Conservation (phyloP, 2,113 vertebrate genomes). For the Alligator sinensis region DNA sequence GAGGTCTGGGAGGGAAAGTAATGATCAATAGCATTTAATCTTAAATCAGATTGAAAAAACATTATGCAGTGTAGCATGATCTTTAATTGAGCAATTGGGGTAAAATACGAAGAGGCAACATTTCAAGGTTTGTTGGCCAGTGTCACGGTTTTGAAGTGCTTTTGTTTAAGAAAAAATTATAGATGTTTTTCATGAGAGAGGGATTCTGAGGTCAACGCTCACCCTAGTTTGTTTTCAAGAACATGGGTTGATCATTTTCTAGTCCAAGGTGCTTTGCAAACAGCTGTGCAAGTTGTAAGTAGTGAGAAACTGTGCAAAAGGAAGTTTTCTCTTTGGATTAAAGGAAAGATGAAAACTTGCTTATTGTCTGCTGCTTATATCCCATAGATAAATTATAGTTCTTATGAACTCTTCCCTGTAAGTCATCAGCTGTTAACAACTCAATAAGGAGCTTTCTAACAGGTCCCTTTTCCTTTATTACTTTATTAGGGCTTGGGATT, state of each 20-base stretch:
- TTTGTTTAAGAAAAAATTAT: not conserved
- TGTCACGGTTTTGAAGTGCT: not conserved
- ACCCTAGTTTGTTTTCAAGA: not conserved
- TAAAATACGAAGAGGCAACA: not conserved
- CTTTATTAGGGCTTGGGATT: too few species aligned
- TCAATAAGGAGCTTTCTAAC: not conserved
- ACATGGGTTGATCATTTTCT: not conserved
- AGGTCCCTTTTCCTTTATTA: not conserved
- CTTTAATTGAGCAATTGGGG: not conserved
- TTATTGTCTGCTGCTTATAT: not conserved
- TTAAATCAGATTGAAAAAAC: not conserved
- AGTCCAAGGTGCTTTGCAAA: not conserved
- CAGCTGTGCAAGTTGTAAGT: not conserved
- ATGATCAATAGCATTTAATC: constrained; percentile 33
- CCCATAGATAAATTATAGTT: fast-evolving
- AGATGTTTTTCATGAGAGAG: not conserved
- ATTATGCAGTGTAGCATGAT: not conserved
- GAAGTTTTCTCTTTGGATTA: not conserved
- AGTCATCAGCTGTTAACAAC: fast-evolving
- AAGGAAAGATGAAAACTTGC: not conserved
- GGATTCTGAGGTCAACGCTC: not conserved
- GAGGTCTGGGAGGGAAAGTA: not conserved
- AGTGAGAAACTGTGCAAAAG: not conserved
- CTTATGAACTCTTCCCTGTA: fast-evolving
- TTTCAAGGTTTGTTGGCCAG: not conserved